Evolutionary conservation across 1,140 invertebrate genomes (phyloP).

Genomic region (Megathymus violae): DNA sequence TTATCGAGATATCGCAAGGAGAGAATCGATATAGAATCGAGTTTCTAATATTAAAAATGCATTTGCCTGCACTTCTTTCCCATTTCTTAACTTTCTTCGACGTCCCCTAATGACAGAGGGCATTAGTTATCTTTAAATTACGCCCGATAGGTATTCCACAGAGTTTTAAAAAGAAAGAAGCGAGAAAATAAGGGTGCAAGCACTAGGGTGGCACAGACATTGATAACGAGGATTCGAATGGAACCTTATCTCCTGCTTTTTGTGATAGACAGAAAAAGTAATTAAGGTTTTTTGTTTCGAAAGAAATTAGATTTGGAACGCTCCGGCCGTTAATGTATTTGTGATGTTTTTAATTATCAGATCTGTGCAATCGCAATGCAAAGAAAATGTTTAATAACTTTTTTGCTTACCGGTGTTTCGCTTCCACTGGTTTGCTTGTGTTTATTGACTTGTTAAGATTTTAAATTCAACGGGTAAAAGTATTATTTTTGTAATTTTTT

Average conservation of each 20-base stretch:
- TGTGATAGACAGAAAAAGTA: slow-evolving; percentile 74
- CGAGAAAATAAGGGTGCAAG: slow-evolving; percentile 65
- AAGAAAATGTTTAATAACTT: slow-evolving; percentile 46
- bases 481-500: too few species aligned
- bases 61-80: slow-evolving; percentile 62
- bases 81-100: slow-evolving; percentile 49
- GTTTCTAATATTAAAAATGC: slow-evolving; percentile 65
- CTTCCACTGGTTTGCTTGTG: slow-evolving; percentile 28
- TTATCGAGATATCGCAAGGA: slow-evolving; percentile 5
- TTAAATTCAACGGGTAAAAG: too few species aligned
- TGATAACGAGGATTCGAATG: slow-evolving; percentile 72
- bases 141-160: slow-evolving; percentile 68
- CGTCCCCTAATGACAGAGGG: slow-evolving; percentile 68
- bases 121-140: slow-evolving; percentile 81
- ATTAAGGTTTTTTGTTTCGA: slow-evolving; percentile 72
- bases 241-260: slow-evolving; percentile 73
- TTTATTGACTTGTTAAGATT: neutral
- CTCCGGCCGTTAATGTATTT: slow-evolving; percentile 58
- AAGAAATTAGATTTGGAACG: slow-evolving; percentile 68
- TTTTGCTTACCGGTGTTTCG: slow-evolving; percentile 34
- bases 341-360: slow-evolving; percentile 66
- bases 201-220: slow-evolving; percentile 49
- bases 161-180: slow-evolving; percentile 51
- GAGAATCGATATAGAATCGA: slow-evolving; percentile 29
- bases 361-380: slow-evolving; percentile 41